These are phyloP conservation scores for Chiloscyllium plagiosum DNA, from an alignment of 2,113 vertebrate genomes.

Conservation along the genomic window DNA sequence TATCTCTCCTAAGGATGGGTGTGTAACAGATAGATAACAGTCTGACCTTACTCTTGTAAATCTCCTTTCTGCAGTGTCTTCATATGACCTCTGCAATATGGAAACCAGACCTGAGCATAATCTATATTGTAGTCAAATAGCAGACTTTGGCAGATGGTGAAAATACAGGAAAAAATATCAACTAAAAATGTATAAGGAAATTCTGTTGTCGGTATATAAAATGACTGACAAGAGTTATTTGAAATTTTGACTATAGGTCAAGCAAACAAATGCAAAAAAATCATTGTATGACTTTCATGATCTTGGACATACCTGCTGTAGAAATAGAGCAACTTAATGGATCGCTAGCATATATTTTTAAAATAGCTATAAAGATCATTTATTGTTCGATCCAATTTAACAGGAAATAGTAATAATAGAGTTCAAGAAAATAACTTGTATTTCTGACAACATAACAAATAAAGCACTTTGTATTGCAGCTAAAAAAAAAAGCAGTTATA, in stretches of 20 bases:
- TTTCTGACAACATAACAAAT: background rate
- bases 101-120: background rate
- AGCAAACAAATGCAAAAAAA: background rate
- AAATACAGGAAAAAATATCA: no score
- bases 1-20: no score
- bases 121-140: background rate
- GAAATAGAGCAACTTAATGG: background rate
- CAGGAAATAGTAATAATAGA: background rate
- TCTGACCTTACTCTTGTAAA: background rate
- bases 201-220: background rate
- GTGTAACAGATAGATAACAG: background rate
- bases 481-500: background rate
- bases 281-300: background rate
- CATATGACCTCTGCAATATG: background rate
- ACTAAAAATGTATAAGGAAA: background rate
- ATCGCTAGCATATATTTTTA: background rate
- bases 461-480: background rate
- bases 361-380: background rate
- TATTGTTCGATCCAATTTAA: background rate
- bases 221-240: background rate
- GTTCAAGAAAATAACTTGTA: background rate
- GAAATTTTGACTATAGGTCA: background rate
- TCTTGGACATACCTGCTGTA: background rate
- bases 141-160: no score
- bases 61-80: background rate